Evolutionary conservation across 2,797 vertebrate genomes (phyloP).

Genomic region (Apodemus agrarius): DNA sequence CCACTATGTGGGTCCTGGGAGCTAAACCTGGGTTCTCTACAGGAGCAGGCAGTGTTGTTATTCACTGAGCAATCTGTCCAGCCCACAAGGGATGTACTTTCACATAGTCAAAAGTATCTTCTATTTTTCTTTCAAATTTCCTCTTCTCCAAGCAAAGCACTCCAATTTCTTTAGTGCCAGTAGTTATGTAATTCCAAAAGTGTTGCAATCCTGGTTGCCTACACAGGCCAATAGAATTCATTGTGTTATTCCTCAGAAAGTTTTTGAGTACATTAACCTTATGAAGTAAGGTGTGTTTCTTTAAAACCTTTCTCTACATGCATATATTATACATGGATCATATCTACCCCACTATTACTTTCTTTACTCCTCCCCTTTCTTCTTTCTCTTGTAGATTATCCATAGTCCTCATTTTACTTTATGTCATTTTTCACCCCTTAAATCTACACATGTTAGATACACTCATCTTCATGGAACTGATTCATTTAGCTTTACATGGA

Average conservation of each 20-base stretch:
- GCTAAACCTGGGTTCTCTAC: neutral
- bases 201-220: neutral
- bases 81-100: neutral
- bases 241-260: neutral
- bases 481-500: neutral
- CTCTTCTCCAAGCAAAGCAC: neutral
- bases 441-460: neutral
- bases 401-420: neutral
- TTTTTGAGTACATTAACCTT: neutral
- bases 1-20: neutral
- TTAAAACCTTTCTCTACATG: neutral
- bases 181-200: neutral
- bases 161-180: neutral
- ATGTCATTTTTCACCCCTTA: neutral
- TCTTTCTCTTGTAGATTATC: neutral
- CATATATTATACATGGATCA: neutral
- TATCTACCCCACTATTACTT: neutral
- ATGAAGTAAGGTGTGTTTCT: neutral
- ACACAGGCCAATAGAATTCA: neutral
- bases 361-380: neutral
- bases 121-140: neutral
- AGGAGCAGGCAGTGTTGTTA: neutral
- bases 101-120: neutral
- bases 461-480: neutral
- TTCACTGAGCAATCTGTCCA: neutral